These are phyloP conservation scores for Lamprologus lemairii DNA, from an alignment of 2,113 vertebrate genomes.

Conservation along the genomic window DNA sequence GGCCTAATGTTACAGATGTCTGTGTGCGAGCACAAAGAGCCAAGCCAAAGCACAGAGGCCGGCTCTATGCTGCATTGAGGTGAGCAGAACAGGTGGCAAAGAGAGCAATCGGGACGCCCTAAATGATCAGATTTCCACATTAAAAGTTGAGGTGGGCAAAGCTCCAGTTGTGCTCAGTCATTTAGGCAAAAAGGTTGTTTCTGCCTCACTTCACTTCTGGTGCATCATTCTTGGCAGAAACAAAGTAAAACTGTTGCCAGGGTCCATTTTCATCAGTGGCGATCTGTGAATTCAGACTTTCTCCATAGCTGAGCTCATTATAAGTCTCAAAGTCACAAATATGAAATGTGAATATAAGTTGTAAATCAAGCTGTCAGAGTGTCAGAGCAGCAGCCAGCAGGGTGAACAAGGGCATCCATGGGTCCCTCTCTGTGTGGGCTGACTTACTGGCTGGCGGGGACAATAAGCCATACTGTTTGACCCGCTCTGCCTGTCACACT, in stretches of 20 bases:
- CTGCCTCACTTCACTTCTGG: neutral
- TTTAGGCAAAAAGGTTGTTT: neutral
- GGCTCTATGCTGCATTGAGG: constrained; percentile 29
- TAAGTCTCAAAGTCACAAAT: neutral
- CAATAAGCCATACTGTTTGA: constrained; percentile 65
- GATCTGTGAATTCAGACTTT: neutral
- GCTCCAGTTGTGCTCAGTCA: neutral
- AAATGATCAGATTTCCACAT: constrained; percentile 37
- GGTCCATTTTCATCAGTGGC: neutral
- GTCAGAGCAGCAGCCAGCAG: constrained; percentile 38
- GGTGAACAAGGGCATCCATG: constrained; percentile 42
- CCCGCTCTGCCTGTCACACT: constrained; percentile 19
- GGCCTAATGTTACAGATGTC: constrained; percentile 65
- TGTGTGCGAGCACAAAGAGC: constrained; percentile 46
- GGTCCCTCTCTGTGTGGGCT: constrained; percentile 53
- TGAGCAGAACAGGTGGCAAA: constrained; percentile 44
- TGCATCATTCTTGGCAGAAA: neutral
- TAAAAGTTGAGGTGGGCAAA: constrained; percentile 13
- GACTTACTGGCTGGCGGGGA: constrained; percentile 36
- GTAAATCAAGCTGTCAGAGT: constrained; percentile 53
- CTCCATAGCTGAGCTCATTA: neutral
- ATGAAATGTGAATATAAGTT: constrained; percentile 16
- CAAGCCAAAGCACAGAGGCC: constrained; percentile 20
- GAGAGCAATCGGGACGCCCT: constrained; percentile 13
- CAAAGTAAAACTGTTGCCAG: neutral